phyloP scores from a whole-genome alignment of 2,888 invertebrate genomes.

The Calliopum simillimum region DNA sequence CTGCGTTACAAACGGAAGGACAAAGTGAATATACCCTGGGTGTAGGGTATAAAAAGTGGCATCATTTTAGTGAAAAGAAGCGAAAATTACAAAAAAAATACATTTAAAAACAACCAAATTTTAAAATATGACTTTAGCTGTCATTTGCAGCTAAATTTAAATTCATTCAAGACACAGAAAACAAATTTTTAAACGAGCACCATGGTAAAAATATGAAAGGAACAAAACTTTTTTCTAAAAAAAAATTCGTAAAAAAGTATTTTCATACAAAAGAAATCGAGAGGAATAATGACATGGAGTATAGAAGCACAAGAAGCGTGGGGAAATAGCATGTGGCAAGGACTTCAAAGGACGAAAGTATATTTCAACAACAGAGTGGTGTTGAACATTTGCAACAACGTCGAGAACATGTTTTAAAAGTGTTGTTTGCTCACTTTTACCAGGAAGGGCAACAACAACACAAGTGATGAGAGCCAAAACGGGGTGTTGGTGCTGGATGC shows the following conservation, averaged over 20 bases:
- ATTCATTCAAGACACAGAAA: constrained; percentile 1
- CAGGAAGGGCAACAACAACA: too few species aligned
- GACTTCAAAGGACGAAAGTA: constrained; percentile 16
- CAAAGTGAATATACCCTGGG: too few species aligned
- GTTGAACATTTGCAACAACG: too few species aligned
- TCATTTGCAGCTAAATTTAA: constrained; percentile 13
- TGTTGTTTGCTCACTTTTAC: too few species aligned
- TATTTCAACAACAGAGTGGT: background rate
- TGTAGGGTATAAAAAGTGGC: too few species aligned
- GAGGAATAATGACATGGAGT: background rate
- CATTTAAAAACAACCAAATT: background rate
- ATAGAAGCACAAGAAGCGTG: background rate
- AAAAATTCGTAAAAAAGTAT: constrained; percentile 4
- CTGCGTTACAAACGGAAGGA: too few species aligned
- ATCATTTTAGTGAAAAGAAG: too few species aligned
- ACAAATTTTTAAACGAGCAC: background rate
- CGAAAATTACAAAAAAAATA: too few species aligned
- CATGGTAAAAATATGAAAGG: background rate
- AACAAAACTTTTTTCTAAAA: background rate
- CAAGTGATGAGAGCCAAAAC: too few species aligned
- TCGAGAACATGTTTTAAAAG: too few species aligned
- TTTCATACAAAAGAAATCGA: background rate
- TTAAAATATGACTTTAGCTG: background rate
- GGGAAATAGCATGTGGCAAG: background rate
- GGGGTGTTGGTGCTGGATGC: too few species aligned